phyloP scores from a whole-genome alignment of 2,888 invertebrate genomes.

The Dryobotodes eremita region DNA sequence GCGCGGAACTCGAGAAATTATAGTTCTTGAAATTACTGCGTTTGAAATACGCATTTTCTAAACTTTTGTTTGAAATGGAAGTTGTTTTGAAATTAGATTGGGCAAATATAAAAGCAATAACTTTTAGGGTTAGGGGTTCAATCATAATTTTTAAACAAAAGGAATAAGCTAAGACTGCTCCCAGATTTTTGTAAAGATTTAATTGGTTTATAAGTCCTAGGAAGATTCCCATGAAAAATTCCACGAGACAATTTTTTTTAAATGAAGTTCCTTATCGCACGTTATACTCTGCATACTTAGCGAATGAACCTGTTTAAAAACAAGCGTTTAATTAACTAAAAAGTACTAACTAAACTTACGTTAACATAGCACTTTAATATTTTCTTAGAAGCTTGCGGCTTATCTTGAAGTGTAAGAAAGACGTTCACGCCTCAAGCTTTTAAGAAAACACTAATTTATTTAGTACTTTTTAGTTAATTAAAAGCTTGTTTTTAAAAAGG shows the following conservation, averaged over 20 bases:
- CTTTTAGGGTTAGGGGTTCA: not conserved
- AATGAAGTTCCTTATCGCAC: not conserved
- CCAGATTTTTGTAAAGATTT: not conserved
- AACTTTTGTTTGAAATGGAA: slow-evolving; percentile 44
- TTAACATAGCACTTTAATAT: no score
- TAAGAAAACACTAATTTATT: no score
- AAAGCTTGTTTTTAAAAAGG: no score
- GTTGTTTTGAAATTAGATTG: slow-evolving; percentile 34
- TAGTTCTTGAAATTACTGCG: slow-evolving; percentile 45
- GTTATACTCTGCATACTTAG: not conserved
- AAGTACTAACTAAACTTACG: no score
- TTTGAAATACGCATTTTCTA: slow-evolving; percentile 23
- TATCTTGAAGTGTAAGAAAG: no score
- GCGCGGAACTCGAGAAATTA: slow-evolving; percentile 37
- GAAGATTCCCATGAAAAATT: not conserved
- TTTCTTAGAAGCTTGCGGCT: no score
- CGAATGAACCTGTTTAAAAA: no score
- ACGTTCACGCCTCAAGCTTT: no score
- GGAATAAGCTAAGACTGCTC: not conserved
- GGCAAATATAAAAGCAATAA: slow-evolving; percentile 23
- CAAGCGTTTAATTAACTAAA: no score
- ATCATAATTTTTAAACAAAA: not conserved
- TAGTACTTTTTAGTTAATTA: no score
- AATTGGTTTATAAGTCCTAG: not conserved
- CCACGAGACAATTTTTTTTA: not conserved